Evolutionary conservation across 2,797 vertebrate genomes (phyloP), one percentile per base, ranked within the genome.

Genomic region (Alouatta caraya): DNA sequence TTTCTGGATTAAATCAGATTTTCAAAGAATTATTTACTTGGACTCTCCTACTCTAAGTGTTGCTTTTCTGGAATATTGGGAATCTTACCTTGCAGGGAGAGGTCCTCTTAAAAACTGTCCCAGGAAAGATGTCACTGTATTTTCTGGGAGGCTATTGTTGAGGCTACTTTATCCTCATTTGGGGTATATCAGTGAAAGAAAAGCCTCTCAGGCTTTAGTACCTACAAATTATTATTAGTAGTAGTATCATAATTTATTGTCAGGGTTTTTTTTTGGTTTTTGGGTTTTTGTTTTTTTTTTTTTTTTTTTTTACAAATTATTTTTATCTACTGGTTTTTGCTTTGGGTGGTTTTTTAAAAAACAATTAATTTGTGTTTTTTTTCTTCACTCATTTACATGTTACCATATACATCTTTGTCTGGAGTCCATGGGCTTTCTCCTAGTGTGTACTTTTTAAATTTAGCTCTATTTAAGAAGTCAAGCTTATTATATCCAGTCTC

Each of bases 401-500:
- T 94, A 52, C 55, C 33, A 1, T 28, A 10, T 82, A 15, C 46
- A 21, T 90, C 84, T 96, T 90, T 94, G 67, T 89, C 37, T 93
- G n/a, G n/a, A 90, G 52, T 85, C 72, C 30, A 13, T 72, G 24
- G 87, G 22, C 72, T 70, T 94, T 80, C 76, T 88, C 48, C 72
- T 84, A 89, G 42, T 80, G 28, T 57, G 17, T 70, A 50, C 78
- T 93, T 95, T 67, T 67, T 70, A 44, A 86, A 76, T 67, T 93
- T 78, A 96, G 73, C 82, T 82, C 30, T 57, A 50, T 67, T 93
- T 92, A 88, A 94, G 87, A 96, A 81, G 59, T 79, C 93, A 87
- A 89, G 21, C 59, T 81, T 90, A 93, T 92, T 94, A 46, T 82
- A 89, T 39, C 92, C 7, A 21, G 55, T 75, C 46, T 97, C 57